Evolutionary conservation across 2,113 vertebrate genomes (phyloP).

Genomic region (Vimba vimba): DNA sequence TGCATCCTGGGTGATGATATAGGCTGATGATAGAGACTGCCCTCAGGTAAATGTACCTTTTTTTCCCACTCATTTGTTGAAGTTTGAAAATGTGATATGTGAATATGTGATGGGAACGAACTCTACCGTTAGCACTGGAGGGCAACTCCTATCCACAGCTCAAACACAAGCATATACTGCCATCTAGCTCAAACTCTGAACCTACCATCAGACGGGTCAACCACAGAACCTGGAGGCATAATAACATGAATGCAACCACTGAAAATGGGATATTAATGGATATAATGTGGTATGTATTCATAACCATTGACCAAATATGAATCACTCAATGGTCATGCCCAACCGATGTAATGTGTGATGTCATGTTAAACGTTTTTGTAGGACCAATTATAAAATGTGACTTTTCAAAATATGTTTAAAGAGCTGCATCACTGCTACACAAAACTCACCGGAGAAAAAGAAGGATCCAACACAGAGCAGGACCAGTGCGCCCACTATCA

Average conservation of each 20-base stretch:
- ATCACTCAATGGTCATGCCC: neutral
- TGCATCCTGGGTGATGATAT: neutral
- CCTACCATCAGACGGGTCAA: conserved; percentile 70
- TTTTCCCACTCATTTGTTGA: neutral
- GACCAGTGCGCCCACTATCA: conserved; percentile 79
- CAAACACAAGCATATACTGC: conserved; percentile 61
- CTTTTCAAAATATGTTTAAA: neutral
- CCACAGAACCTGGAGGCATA: conserved; percentile 69
- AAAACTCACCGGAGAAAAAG: conserved; percentile 81
- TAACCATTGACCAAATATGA: neutral
- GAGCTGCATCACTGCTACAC: neutral
- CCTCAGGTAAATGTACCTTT: neutral
- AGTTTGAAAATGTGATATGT: conserved; percentile 54
- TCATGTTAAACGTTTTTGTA: neutral
- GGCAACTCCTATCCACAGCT: conserved; percentile 26
- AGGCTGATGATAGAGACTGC: neutral
- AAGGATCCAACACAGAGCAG: conserved; percentile 85
- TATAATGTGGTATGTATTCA: neutral
- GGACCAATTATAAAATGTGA: neutral
- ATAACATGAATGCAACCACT: conserved; percentile 61
- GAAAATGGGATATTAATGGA: conserved; percentile 46
- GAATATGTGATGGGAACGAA: conserved; percentile 44
- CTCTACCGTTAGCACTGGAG: neutral
- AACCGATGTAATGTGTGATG: neutral
- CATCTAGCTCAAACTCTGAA: conserved; percentile 60